A percentile compares a stretch with the other conserved stretches of the same genome.
These are phyloP conservation scores for Anneissia japonica DNA, from an alignment of 35 echinoderm and acorn worm genomes.

Conservation along the genomic window DNA sequence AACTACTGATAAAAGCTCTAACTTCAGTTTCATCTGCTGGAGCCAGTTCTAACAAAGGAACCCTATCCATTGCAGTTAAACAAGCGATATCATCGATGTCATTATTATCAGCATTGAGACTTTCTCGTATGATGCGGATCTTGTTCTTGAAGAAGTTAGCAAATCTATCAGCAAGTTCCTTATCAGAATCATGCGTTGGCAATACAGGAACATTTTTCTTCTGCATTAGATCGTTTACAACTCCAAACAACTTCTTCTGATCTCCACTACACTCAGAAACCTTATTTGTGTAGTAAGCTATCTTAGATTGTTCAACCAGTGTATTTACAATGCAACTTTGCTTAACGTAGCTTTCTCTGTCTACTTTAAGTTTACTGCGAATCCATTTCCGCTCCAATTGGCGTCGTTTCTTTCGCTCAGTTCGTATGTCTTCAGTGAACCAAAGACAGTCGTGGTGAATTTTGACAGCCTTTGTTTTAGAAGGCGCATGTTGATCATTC, in stretches of 20 bases:
- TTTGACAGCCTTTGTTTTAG: background rate
- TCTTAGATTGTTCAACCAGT: slow-evolving; percentile 12
- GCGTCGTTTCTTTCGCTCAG: slow-evolving; percentile 7
- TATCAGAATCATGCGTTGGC: background rate
- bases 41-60: background rate
- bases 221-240: slow-evolving; percentile 37
- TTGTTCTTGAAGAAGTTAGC: slow-evolving; percentile 17
- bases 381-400: slow-evolving; percentile 22
- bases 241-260: slow-evolving; percentile 41
- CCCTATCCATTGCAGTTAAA: background rate
- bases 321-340: background rate
- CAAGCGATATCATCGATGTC: background rate
- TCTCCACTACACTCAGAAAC: slow-evolving; percentile 30
- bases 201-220: slow-evolving; percentile 5
- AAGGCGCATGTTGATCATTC: background rate
- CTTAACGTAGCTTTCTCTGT: slow-evolving; percentile 12
- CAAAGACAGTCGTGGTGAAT: background rate
- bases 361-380: background rate
- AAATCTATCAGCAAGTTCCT: slow-evolving; percentile 14
- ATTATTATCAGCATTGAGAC: background rate
- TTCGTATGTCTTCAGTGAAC: slow-evolving; percentile 22
- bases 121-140: background rate
- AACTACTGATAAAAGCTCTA: background rate
- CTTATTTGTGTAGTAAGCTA: slow-evolving; percentile 25
- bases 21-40: background rate